A percentile compares a stretch with the other conserved stretches of the same genome.
Conservation (phyloP, 2,888 invertebrate species). For the Megalurothrips usitatus region DNA sequence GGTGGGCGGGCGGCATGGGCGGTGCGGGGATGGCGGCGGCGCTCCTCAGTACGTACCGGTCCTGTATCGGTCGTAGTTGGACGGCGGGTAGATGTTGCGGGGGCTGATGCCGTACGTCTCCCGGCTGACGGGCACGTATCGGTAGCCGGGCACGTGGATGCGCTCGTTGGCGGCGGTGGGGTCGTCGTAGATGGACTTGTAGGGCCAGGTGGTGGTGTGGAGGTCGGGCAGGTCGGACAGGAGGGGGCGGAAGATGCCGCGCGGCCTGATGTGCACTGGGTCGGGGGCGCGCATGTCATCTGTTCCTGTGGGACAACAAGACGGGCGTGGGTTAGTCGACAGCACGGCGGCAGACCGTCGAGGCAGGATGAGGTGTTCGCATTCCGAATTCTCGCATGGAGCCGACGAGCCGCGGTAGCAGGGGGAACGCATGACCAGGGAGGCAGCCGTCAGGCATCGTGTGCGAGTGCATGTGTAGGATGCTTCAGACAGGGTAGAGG, state of each 20-base stretch:
- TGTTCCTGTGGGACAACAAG: slow-evolving; percentile 58
- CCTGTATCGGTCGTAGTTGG: slow-evolving; percentile 62
- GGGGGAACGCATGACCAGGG: background rate
- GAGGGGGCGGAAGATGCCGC: slow-evolving; percentile 55
- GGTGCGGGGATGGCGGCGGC: slow-evolving; percentile 37
- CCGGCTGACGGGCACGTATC: slow-evolving; percentile 85
- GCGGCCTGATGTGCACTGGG: slow-evolving; percentile 46
- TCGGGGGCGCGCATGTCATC: slow-evolving; percentile 89
- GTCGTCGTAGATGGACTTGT: slow-evolving; percentile 84
- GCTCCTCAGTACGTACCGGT: slow-evolving; percentile 67
- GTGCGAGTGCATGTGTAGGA: too few species aligned
- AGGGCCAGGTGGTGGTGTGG: slow-evolving; percentile 64
- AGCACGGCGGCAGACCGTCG: background rate
- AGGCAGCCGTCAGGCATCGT: too few species aligned
- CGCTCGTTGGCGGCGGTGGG: slow-evolving; percentile 75
- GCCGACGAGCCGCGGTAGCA: too few species aligned
- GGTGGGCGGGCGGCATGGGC: slow-evolving; percentile 47
- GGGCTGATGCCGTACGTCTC: slow-evolving; percentile 87
- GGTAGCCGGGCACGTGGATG: slow-evolving; percentile 82
- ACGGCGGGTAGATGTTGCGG: slow-evolving; percentile 79
- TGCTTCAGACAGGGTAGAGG: too few species aligned
- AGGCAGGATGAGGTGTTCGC: background rate
- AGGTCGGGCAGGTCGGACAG: slow-evolving; percentile 72
- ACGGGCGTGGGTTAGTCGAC: background rate
- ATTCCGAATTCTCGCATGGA: too few species aligned